phyloP scores from a whole-genome alignment of 2,888 invertebrate species.

The Monoplex corrugatus region DNA sequence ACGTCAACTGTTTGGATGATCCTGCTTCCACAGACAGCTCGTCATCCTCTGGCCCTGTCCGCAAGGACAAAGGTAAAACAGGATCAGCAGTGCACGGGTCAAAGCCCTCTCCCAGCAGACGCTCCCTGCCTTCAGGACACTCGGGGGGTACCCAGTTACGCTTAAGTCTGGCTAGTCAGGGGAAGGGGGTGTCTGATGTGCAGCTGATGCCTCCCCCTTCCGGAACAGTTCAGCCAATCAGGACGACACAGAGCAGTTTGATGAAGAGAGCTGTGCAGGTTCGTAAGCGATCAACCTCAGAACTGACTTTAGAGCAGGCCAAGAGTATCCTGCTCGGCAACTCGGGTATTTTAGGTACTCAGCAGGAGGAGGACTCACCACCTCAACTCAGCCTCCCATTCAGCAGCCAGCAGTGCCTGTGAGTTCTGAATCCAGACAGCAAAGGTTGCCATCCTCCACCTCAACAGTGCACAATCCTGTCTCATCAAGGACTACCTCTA shows the following conservation, averaged over 20 bases:
- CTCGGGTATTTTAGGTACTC: conserved; percentile 68
- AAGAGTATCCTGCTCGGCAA: conserved; percentile 75
- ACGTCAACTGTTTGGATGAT: conserved; percentile 57
- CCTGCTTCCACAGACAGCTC: conserved; percentile 13
- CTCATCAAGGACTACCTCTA: background rate
- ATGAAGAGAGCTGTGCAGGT: conserved; percentile 38
- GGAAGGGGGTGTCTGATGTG: conserved; percentile 33
- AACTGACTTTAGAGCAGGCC: conserved; percentile 74
- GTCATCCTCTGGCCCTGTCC: background rate
- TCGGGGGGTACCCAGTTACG: background rate
- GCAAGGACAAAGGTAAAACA: background rate
- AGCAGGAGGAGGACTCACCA: conserved; percentile 42
- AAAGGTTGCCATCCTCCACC: background rate
- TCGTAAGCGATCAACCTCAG: conserved; percentile 60
- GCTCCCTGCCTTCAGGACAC: conserved; percentile 10
- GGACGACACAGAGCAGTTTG: conserved; percentile 26
- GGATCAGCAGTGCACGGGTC: background rate
- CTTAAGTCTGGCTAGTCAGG: background rate
- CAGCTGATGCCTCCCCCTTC: conserved; percentile 52
- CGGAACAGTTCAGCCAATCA: background rate
- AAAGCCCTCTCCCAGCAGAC: conserved; percentile 11
- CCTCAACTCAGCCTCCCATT: background rate
- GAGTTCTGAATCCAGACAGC: background rate
- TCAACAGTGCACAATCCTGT: background rate
- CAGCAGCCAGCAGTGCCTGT: too few species aligned